Base-by-base conservation (phyloP, 2,888 invertebrate species). In the Nipponacmea schrenckii region DNA sequence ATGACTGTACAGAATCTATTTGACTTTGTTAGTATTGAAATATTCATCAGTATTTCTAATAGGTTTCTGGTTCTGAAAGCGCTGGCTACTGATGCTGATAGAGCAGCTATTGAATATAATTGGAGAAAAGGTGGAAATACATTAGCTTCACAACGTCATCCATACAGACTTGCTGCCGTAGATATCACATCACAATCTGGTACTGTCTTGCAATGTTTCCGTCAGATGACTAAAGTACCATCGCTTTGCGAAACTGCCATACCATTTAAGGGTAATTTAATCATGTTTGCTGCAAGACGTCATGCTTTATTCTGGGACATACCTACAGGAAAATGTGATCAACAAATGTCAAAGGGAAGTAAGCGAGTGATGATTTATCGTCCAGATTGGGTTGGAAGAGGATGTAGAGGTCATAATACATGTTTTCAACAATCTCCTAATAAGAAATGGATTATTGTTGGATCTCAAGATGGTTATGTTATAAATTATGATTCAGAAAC, bases 301-400 rank as follows among this genome's bases (percentile, higher is more conserved):
- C 79, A 78, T 74, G 74, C 81, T 7, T 64, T 83, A 7, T 75
- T 81, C 63, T 87, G 86, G 86, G 84, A 86, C 68, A 82, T 85
- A 39, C 81, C 81, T 14, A 81, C 83, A 17, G 86, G 85, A 5
- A 83, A 77, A 44, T 83, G 80, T 76, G 85, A 85, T 75, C 83
- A 84, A 71, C 73, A 74, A 39, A 75, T 83, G 20, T 68, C 78
- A 44, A 81, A 79, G 39, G 71, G 71, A 20, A 73, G 73, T 39
- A 73, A 73, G 46, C 67, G 69, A 26, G 72, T 62, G 39, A 83
- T 81, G 81, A 78, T 84, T 69, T 83, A 83, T 67, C 77, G 82
- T 1, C 81, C 84, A 0, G 72, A 74, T 20, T 83, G 82, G 81
- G 27, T 76, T 2, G 78, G 79, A 0, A 72, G 77, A 15, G 69